These are phyloP conservation scores for Ascidia mentula DNA, from an alignment of 23 tunicate species.

Conservation along the genomic window DNA sequence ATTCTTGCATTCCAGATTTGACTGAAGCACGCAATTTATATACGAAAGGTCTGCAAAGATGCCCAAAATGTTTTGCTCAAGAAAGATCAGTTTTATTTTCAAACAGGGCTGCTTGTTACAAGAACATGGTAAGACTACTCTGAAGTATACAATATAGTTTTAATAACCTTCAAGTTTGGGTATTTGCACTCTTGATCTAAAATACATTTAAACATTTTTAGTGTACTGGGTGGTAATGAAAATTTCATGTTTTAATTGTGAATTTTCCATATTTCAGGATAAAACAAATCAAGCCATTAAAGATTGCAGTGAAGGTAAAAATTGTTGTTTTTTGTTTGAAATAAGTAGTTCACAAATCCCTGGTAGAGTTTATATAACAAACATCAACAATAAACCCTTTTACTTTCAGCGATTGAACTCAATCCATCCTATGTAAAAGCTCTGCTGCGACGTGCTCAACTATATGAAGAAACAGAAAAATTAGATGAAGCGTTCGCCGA, in stretches of 20 bases:
- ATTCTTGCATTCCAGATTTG: neutral
- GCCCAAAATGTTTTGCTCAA: constrained; percentile 44
- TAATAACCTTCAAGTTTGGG: neutral
- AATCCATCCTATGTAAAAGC: constrained; percentile 63
- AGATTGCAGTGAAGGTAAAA: constrained; percentile 60
- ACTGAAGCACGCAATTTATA: constrained; percentile 55
- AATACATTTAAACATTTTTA: neutral
- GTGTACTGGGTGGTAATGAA: too few species aligned
- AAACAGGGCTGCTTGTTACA: constrained; percentile 63
- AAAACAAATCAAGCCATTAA: constrained; percentile 40
- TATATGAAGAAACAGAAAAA: constrained; percentile 70
- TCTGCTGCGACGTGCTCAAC: constrained; percentile 65
- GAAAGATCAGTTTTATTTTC: constrained; percentile 56
- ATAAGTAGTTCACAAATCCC: too few species aligned
- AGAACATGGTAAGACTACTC: neutral
- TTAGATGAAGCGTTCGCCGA: constrained; percentile 65
- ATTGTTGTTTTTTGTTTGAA: too few species aligned
- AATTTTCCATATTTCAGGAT: constrained; percentile 24
- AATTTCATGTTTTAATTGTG: too few species aligned
- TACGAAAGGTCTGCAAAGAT: constrained; percentile 54
- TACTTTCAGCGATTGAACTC: constrained; percentile 43
- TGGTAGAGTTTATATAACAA: too few species aligned
- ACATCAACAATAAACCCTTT: too few species aligned
- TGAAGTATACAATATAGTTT: neutral
- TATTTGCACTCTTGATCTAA: too few species aligned